A percentile compares a stretch with the other conserved stretches of the same genome.
phyloP scores from a whole-genome alignment of 1,140 invertebrate species.

The Drosophila lacteicornis region DNA sequence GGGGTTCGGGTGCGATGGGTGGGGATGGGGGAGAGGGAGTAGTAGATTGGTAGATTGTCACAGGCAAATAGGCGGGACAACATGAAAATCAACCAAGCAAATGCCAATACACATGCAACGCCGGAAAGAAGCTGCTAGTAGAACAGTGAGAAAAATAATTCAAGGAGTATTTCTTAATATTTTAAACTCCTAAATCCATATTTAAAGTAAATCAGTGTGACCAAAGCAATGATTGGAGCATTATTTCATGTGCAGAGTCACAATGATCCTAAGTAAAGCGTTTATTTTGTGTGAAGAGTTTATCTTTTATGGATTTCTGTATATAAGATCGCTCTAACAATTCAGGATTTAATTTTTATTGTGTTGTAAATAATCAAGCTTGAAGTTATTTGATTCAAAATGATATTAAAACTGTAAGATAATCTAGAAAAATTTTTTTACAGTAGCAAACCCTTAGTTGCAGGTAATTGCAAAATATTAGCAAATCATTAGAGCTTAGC shows the following conservation, averaged over 20 bases:
- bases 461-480: background rate
- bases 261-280: background rate
- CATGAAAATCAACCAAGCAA: constrained; percentile 83
- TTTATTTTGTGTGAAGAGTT: no score
- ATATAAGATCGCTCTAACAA: no score
- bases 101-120: constrained; percentile 80
- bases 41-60: constrained; percentile 62
- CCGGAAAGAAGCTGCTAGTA: constrained; percentile 19
- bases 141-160: constrained; percentile 5
- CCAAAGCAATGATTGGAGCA: background rate
- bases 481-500: background rate
- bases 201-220: background rate
- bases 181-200: background rate
- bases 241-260: no score
- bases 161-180: no score
- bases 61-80: constrained; percentile 80
- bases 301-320: background rate
- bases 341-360: no score
- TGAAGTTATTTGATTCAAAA: background rate
- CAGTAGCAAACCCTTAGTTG: background rate
- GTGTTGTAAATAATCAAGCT: background rate
- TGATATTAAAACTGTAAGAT: background rate
- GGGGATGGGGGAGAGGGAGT: background rate
- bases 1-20: constrained; percentile 5
- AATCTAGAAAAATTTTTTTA: background rate